Evolutionary conservation across 2,888 invertebrate genomes (phyloP).

Genomic region (Thyatira batis): DNA sequence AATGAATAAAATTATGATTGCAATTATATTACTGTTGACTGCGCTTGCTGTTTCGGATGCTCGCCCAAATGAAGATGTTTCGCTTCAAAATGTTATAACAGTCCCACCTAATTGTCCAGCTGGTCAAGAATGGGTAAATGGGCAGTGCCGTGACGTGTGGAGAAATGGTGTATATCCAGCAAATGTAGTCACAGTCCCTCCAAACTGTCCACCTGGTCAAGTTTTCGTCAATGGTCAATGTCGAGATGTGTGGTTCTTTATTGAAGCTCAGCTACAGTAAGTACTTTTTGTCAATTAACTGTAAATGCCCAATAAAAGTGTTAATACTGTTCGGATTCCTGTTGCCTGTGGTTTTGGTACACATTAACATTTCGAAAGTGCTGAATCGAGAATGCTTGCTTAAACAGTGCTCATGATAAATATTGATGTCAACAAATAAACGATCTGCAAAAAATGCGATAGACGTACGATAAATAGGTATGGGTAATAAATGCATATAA

Average conservation of each 20-base stretch:
- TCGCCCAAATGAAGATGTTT: conserved; percentile 15
- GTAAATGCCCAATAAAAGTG: neutral
- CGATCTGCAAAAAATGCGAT: too few species aligned
- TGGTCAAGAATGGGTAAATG: conserved; percentile 34
- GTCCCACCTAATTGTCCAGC: conserved; percentile 38
- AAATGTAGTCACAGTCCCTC: conserved; percentile 20
- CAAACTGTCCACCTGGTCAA: conserved; percentile 31
- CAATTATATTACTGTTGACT: conserved; percentile 20
- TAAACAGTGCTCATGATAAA: too few species aligned
- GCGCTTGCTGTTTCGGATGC: conserved; percentile 22
- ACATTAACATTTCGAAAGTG: too few species aligned
- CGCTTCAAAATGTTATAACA: conserved; percentile 22
- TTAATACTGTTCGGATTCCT: too few species aligned
- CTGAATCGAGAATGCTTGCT: too few species aligned
- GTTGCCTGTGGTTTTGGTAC: too few species aligned
- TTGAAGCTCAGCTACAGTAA: neutral
- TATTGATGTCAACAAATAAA: too few species aligned
- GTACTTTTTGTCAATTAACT: neutral
- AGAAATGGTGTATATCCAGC: conserved; percentile 12
- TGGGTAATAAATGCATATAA: too few species aligned
- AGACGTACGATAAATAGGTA: too few species aligned
- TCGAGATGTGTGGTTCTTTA: conserved; percentile 22
- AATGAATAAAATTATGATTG: conserved; percentile 16
- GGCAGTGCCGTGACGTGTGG: conserved; percentile 29
- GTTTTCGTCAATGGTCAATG: conserved; percentile 28